Conservation (phyloP, 2,888 invertebrate species). For the Synanthedon tipuliformis region DNA sequence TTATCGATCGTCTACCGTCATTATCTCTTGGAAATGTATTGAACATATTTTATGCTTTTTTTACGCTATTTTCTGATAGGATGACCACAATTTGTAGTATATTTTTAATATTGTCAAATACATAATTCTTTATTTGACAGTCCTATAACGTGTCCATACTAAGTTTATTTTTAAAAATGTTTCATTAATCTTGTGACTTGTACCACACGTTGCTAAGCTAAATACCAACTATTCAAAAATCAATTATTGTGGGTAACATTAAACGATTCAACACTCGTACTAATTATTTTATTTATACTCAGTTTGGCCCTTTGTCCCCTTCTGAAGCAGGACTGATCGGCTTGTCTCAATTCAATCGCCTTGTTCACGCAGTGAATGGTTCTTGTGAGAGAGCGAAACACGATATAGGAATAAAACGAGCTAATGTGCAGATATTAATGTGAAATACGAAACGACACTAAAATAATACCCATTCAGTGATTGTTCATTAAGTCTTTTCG, state of each 20-base stretch:
- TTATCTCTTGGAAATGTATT: no score
- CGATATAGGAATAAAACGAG: slow-evolving; percentile 29
- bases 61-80: no score
- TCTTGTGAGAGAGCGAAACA: slow-evolving; percentile 23
- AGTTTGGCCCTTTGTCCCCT: slow-evolving; percentile 17
- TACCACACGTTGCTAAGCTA: slow-evolving; percentile 3
- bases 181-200: slow-evolving; percentile 4
- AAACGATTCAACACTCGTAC: slow-evolving; percentile 54
- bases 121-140: no score
- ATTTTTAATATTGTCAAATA: no score
- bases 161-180: no score
- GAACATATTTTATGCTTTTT: no score
- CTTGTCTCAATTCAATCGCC: slow-evolving; percentile 11
- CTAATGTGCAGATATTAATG: slow-evolving; percentile 26
- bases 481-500: background rate
- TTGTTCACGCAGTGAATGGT: slow-evolving; percentile 13
- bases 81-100: no score
- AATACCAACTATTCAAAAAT: slow-evolving; percentile 28
- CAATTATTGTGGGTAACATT: slow-evolving; percentile 37
- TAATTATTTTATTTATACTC: slow-evolving; percentile 52
- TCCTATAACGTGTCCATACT: no score
- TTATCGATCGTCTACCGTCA: no score
- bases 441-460: slow-evolving; percentile 25
- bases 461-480: slow-evolving; percentile 13
- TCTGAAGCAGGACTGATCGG: slow-evolving; percentile 12